Base-by-base conservation (phyloP, 2,113 vertebrate species). In the Hiodon tergisus region DNA sequence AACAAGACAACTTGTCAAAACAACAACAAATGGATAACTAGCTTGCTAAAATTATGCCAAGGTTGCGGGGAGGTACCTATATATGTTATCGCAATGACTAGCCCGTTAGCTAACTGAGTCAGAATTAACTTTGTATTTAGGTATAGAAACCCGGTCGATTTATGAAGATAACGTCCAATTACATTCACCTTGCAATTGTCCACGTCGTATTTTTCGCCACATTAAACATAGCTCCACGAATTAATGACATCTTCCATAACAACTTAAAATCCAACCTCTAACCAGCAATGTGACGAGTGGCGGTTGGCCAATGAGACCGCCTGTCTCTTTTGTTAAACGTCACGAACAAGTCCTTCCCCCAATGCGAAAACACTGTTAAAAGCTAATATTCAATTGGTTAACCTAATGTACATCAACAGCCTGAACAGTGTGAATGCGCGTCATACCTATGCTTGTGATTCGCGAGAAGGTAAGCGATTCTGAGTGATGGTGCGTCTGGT, bases 171-270 rank as follows among this genome's bases (percentile, higher is more conserved):
- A 59, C 2, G 53, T 1, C 47, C 10, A 2, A 9, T 72, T 0
- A 0, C 83, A 75, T 48, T 60, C 87, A 91, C 89, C 89, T 85
- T 0, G 76, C 62, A 2, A 88, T 50, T 58, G n/a, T 67, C 57
- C 86, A 71, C 10, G 83, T 9, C 77, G 52, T 83, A 54, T 83
- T 81, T 81, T 78, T 90, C 58, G 83, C 76, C 59, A 83, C 83
- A 78, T 70, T 63, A 60, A 84, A 71, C 83, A 87, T 81, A 0
- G 83, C 74, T 71, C 16, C 68, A 75, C 73, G 75, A 0, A 75
- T 69, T 16, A 86, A 62, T 74, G 84, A 86, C 88, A 91, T 91
- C 80, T 86, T 88, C 66, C 54, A 83, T 69, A 89, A 87, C 85
- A 82, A 74, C 6, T 4, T 48, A 31, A 31, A 52, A n/a, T 2